Conservation (phyloP, 2,113 vertebrate genomes). For the Eulemur macaco region DNA sequence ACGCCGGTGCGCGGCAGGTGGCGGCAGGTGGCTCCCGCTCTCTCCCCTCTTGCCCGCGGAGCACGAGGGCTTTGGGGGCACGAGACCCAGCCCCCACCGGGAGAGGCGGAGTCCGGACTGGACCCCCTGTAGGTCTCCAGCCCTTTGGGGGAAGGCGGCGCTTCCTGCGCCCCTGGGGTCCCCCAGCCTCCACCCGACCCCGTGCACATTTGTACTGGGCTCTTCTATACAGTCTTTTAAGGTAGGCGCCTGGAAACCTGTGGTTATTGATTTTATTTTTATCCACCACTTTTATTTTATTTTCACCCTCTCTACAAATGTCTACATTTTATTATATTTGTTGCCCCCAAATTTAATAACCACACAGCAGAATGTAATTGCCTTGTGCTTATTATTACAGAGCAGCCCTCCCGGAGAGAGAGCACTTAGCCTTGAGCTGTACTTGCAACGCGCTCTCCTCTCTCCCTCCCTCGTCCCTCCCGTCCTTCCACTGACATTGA, state of each 20-base stretch:
- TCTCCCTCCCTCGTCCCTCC: background rate
- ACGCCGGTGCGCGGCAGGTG: too few relatives aligned
- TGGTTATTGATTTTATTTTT: constrained; percentile 20
- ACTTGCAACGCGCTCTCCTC: background rate
- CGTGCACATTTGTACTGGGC: background rate
- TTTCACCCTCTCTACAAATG: constrained; percentile 45
- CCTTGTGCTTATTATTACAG: background rate
- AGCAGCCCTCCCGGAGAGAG: background rate
- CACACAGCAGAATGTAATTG: constrained; percentile 8
- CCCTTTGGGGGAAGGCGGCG: background rate
- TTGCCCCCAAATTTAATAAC: constrained; percentile 44
- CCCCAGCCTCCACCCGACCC: background rate
- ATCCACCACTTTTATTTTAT: constrained; percentile 15
- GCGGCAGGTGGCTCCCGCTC: too few relatives aligned
- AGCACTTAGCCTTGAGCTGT: background rate
- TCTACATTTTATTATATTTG: constrained; percentile 58
- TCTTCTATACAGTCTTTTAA: background rate
- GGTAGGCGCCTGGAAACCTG: background rate
- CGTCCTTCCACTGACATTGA: background rate
- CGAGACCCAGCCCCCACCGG: too few relatives aligned
- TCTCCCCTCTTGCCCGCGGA: background rate
- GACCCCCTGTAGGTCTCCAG: background rate
- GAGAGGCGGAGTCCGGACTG: background rate
- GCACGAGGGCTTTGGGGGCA: too few relatives aligned
- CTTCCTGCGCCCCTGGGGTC: background rate